Percentiles rank a stretch among this genome's conserved stretches.
Conservation (phyloP, 2,888 invertebrate species). For the Noctua janthe region DNA sequence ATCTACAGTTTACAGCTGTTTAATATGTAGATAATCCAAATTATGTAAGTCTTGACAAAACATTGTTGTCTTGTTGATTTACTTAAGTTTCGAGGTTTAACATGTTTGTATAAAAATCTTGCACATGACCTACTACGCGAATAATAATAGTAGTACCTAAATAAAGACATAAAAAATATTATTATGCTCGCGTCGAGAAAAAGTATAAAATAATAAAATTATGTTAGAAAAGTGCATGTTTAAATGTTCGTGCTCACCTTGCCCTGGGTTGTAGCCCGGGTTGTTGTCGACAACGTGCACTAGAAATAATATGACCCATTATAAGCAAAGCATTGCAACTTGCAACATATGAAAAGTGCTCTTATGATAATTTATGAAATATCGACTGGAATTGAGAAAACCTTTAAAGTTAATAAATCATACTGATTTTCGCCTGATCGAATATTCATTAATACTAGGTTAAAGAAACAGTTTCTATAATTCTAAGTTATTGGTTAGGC, state of each 20-base stretch:
- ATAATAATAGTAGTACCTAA: no score
- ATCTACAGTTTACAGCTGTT: neutral
- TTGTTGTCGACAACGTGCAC: slow-evolving; percentile 34
- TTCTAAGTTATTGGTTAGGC: neutral
- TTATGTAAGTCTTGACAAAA: neutral
- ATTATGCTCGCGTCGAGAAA: no score
- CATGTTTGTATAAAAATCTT: neutral
- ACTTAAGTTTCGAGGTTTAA: neutral
- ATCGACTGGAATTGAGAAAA: neutral
- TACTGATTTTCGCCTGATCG: neutral
- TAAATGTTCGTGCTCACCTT: slow-evolving; percentile 22
- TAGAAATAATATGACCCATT: slow-evolving; percentile 34
- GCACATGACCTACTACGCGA: neutral
- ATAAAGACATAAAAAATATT: no score
- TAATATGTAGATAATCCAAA: neutral
- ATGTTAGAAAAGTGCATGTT: neutral
- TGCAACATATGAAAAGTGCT: neutral
- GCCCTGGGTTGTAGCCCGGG: slow-evolving; percentile 6
- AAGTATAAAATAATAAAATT: neutral
- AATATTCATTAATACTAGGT: neutral
- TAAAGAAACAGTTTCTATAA: neutral
- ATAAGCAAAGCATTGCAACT: slow-evolving; percentile 13
- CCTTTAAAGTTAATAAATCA: neutral
- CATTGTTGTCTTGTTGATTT: neutral
- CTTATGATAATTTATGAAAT: neutral